These are phyloP conservation scores for Tympanoctomys barrerae DNA, from an alignment of 2,797 vertebrate genomes.

Conservation along the genomic window DNA sequence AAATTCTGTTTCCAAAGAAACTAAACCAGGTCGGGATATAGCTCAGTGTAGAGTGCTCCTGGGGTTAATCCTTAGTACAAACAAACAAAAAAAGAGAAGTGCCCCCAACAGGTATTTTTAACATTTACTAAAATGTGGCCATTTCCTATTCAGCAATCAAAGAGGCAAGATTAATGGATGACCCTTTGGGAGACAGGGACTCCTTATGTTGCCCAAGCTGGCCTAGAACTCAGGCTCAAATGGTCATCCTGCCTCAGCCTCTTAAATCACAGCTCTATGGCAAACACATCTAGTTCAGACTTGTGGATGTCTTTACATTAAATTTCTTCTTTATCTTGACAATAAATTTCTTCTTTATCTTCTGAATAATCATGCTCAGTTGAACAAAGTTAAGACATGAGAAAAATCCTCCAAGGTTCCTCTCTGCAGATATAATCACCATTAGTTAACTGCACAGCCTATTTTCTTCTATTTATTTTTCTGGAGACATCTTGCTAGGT, in stretches of 20 bases:
- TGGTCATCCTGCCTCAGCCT: neutral
- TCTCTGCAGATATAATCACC: neutral
- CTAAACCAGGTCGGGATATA: neutral
- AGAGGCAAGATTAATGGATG: neutral
- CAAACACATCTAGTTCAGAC: neutral
- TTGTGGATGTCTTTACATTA: constrained; percentile 15
- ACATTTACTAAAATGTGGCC: constrained; percentile 8
- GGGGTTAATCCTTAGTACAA: neutral
- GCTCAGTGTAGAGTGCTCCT: neutral
- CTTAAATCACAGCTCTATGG: neutral
- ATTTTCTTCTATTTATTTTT: neutral
- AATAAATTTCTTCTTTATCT: neutral
- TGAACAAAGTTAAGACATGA: constrained; percentile 30
- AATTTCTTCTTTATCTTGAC: neutral
- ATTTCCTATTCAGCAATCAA: neutral
- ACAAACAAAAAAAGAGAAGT: neutral
- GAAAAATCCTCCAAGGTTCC: neutral
- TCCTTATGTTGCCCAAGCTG: neutral
- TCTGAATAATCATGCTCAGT: neutral
- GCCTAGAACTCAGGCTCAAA: neutral
- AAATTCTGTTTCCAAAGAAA: neutral
- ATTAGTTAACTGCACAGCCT: neutral
- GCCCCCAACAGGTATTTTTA: neutral
- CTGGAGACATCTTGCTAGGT: neutral
- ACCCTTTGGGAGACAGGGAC: neutral